phyloP scores from a whole-genome alignment of 2,888 invertebrate genomes.

The Podabrus alpinus region DNA sequence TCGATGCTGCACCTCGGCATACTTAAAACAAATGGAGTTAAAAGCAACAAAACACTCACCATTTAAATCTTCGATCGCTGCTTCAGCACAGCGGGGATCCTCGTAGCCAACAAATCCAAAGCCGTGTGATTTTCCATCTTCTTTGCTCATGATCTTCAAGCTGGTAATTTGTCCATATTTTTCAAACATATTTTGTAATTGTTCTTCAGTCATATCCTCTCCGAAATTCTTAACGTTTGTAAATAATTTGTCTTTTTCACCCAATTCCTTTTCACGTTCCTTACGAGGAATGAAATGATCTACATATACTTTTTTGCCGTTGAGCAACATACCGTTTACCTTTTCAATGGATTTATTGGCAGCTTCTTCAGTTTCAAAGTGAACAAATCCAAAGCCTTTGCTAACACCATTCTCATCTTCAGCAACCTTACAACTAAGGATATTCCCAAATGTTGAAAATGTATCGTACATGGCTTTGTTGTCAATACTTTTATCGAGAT shows the following conservation, averaged over 20 bases:
- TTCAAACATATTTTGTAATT: conserved; percentile 87
- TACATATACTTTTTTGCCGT: conserved; percentile 97
- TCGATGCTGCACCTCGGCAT: too few relatives aligned
- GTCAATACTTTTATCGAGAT: conserved; percentile 96
- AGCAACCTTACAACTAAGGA: conserved; percentile 97
- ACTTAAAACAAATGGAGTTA: too few relatives aligned
- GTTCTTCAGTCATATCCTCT: conserved; percentile 90
- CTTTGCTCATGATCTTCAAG: conserved; percentile 91
- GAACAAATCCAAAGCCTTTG: conserved; percentile 98
- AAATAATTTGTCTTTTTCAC: conserved; percentile 94
- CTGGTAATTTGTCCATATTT: conserved; percentile 91
- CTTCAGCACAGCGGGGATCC: conserved; percentile 93
- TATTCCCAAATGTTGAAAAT: conserved; percentile 98
- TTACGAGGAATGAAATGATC: conserved; percentile 98
- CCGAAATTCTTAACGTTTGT: conserved; percentile 99
- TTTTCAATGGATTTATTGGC: conserved; percentile 97
- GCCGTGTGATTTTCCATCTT: conserved; percentile 93
- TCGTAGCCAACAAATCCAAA: conserved; percentile 99
- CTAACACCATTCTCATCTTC: conserved; percentile 93
- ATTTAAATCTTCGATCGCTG: conserved; percentile 89
- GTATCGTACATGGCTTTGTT: conserved; percentile 99
- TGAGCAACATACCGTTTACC: conserved; percentile 93
- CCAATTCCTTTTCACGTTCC: conserved; percentile 96
- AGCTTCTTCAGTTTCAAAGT: conserved; percentile 98
- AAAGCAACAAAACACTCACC: conserved; percentile 48